Evolutionary conservation across 2,888 invertebrate species (phyloP).

Genomic region (Keiferia lycopersicella): DNA sequence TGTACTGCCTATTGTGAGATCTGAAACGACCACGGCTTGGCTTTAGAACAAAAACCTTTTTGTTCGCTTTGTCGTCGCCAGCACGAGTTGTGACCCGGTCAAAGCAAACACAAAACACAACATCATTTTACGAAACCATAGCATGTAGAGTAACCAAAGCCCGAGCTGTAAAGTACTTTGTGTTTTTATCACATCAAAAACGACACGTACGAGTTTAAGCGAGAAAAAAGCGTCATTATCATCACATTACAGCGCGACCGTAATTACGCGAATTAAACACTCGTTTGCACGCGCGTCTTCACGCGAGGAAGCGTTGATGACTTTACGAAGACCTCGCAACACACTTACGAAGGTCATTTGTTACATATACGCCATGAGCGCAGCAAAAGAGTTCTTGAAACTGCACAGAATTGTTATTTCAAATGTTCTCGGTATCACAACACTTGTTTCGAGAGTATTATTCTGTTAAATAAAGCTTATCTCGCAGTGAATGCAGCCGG

Average conservation of each 20-base stretch:
- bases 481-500: background rate
- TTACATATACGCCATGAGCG: background rate
- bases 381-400: background rate
- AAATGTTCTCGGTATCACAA: background rate
- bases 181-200: background rate
- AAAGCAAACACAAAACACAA: constrained; percentile 5
- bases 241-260: constrained; percentile 2
- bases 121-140: background rate
- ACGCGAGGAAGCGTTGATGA: background rate
- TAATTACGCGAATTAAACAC: constrained; percentile 24
- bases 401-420: constrained; percentile 4
- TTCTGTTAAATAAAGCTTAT: background rate
- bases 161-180: background rate
- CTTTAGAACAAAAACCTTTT: background rate
- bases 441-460: constrained; percentile 1
- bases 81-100: constrained; percentile 1
- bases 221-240: background rate
- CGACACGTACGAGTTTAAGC: constrained; percentile 5
- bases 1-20: background rate
- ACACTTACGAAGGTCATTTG: background rate
- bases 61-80: background rate
- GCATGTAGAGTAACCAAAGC: background rate
- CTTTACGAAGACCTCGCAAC: background rate
- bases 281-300: constrained; percentile 14
- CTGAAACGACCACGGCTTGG: background rate